Percentiles rank a stretch among this genome's conserved stretches.
phyloP scores from a whole-genome alignment of 2,797 vertebrate species.

The Geotrypetes seraphini region DNA sequence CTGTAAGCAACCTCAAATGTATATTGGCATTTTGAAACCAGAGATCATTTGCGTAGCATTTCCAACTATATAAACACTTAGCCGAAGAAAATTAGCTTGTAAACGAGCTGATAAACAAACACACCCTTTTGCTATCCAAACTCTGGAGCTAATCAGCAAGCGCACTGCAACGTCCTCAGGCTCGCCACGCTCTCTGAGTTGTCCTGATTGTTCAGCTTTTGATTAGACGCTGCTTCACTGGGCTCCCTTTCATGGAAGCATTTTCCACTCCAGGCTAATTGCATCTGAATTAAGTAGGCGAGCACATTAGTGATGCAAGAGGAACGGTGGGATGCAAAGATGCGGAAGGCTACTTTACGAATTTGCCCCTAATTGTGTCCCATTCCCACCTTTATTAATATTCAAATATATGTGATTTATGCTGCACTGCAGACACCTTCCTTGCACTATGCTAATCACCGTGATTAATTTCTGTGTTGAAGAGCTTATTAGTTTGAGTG shows the following conservation, averaged over 20 bases:
- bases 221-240: slow-evolving; percentile 26
- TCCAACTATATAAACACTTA: slow-evolving; percentile 31
- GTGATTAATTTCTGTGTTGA: slow-evolving; percentile 26
- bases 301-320: slow-evolving; percentile 31
- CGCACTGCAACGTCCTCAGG: slow-evolving; percentile 20
- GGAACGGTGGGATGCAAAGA: slow-evolving; percentile 42
- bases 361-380: slow-evolving; percentile 16
- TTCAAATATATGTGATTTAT: slow-evolving; percentile 28
- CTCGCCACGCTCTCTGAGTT: slow-evolving; percentile 41
- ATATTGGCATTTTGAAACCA: too few relatives aligned
- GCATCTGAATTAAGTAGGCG: slow-evolving; percentile 37
- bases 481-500: slow-evolving; percentile 11
- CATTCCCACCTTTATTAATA: slow-evolving; percentile 34
- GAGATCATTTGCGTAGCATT: too few relatives aligned
- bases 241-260: background rate
- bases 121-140: too few relatives aligned
- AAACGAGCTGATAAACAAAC: too few relatives aligned
- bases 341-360: slow-evolving; percentile 29
- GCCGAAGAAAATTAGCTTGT: too few relatives aligned
- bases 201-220: slow-evolving; percentile 40
- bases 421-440: too few relatives aligned
- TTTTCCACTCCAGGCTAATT: slow-evolving; percentile 42
- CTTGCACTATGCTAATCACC: too few relatives aligned
- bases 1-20: too few relatives aligned
- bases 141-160: slow-evolving; percentile 19